Evolutionary conservation across 2,113 vertebrate genomes (phyloP), one percentile per base, ranked within the genome.

Genomic region (Circaetus cinerascens): DNA sequence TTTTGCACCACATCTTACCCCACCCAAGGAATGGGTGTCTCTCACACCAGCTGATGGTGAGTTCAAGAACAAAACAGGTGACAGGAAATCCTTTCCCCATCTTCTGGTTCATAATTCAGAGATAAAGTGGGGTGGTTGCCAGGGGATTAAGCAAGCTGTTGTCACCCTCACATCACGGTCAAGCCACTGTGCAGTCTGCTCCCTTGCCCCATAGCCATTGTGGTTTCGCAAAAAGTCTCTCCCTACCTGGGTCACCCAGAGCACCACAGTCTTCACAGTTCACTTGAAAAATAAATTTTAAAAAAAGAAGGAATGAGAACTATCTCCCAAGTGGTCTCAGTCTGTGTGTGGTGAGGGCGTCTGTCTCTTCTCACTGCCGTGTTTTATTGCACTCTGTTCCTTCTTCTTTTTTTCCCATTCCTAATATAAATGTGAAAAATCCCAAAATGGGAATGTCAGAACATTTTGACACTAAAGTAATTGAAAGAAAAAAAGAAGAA

Each of bases 361-460:
- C 64, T 86, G 55, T 40, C 90, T 83, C 64, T 82, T 94, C 67
- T 77, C 79, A 57, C 57, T 76, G 72, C 43, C 10, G 21, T 20
- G 12, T 80, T 93, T 56, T 88, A 76, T 19, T 36, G 36, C 72
- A 62, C 15, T 66, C 32, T 53, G 74, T 76, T 83, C 66, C 23
- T 75, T 66, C 11, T 79, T n/a, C 53, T 60, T 76, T 29, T 90
- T 78, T 48, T 25, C 17, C 71, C 74, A 68, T 53, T 90, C 53
- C 46, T 92, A 63, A 88, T 45, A 48, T 50, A 69, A 80, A 94
- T 50, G 78, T 79, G 66, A 96, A 96, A 96, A 94, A 55, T 45
- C 30, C 71, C 57, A 32, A 73, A 62, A 88, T 50, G 51, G 78
- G 55, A 87, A 69, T 67, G 46, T 67, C 60, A 86, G 56, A 78